Percentiles rank a stretch among this genome's conserved stretches.
Conservation (phyloP, 2,797 vertebrate species). For the Euthynnus affinis region DNA sequence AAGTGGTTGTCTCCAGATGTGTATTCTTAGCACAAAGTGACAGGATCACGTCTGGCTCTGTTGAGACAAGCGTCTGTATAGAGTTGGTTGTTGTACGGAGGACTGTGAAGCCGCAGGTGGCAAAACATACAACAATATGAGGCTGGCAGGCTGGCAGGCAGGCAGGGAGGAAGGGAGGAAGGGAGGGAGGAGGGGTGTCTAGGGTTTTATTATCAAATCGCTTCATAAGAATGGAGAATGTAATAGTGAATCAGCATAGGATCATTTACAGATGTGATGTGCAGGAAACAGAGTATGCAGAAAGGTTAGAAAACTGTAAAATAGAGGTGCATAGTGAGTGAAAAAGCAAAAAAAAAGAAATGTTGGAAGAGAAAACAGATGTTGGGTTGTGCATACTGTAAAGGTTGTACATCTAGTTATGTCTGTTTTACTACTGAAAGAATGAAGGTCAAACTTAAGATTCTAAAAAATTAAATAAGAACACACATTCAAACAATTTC, state of each 20-base stretch:
- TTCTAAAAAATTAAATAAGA: background rate
- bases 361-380: no score
- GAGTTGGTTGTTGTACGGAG: background rate
- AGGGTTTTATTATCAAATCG: background rate
- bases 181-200: background rate
- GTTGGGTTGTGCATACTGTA: no score
- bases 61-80: background rate
- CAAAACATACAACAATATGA: conserved; percentile 1
- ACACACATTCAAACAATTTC: background rate
- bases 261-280: background rate
- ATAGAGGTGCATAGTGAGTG: background rate
- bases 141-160: background rate
- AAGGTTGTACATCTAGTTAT: no score
- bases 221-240: background rate
- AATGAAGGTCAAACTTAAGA: background rate
- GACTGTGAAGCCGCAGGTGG: conserved; percentile 8
- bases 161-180: no score
- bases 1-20: conserved; percentile 8
- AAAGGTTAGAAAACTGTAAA: background rate
- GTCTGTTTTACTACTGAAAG: no score
- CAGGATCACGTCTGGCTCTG: background rate
- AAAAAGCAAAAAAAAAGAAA: no score
- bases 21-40: conserved; percentile 11
- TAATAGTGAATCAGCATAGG: background rate
- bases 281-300: background rate